These are phyloP conservation scores for Pipistrellus nathusii DNA, from an alignment of 2,797 vertebrate genomes.

Conservation along the genomic window DNA sequence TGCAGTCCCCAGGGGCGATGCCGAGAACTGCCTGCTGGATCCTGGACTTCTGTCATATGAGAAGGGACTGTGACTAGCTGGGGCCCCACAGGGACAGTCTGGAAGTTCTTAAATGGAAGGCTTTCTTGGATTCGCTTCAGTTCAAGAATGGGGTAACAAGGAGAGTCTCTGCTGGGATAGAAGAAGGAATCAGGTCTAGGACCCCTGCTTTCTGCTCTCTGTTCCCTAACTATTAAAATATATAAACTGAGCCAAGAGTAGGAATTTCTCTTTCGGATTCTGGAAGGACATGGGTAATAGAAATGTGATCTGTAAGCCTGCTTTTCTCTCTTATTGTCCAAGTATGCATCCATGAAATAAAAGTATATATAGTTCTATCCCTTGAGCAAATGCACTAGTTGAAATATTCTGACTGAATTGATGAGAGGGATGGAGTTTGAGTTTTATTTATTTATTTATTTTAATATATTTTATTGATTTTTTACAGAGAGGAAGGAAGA, in stretches of 20 bases:
- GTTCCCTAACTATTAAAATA: not conserved
- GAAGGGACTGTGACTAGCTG: not conserved
- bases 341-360: slow-evolving; percentile 26
- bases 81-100: not conserved
- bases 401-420: slow-evolving; percentile 43
- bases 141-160: not conserved
- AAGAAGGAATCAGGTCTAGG: too few relatives aligned
- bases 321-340: slow-evolving; percentile 6
- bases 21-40: not conserved
- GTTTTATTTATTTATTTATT: slow-evolving; percentile 43
- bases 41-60: not conserved
- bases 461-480: too few relatives aligned
- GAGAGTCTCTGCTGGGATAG: not conserved
- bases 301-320: not conserved
- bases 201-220: not conserved
- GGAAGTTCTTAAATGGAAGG: not conserved
- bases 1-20: not conserved
- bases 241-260: not conserved
- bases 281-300: not conserved
- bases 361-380: not conserved
- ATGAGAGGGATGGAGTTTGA: not conserved
- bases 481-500: too few relatives aligned
- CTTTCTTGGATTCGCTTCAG: not conserved
- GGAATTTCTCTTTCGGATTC: not conserved
- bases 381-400: not conserved